Conservation (phyloP, 2,888 invertebrate genomes). For the Itoplectis maculator region DNA sequence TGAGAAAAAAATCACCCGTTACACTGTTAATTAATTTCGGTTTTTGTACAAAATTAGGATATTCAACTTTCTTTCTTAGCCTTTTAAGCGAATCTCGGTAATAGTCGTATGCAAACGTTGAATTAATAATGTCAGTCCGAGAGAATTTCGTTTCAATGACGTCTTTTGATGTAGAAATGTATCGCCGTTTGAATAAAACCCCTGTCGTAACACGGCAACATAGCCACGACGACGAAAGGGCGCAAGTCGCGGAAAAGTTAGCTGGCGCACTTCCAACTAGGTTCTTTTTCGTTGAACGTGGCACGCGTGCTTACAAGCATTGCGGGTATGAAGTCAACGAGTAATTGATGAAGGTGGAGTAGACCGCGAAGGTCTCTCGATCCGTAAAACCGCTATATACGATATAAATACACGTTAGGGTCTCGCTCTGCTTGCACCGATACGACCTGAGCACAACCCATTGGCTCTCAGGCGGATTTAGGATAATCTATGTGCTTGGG, state of each 20-base stretch:
- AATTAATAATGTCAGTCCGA: neutral
- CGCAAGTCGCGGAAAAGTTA: slow-evolving; percentile 60
- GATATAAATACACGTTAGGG: slow-evolving; percentile 4
- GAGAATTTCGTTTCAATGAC: neutral
- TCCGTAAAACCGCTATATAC: slow-evolving; percentile 34
- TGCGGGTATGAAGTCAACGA: slow-evolving; percentile 63
- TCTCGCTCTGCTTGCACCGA: no score
- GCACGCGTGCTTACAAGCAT: slow-evolving; percentile 60
- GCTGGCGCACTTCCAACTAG: slow-evolving; percentile 66
- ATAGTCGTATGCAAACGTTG: neutral
- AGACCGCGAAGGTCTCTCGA: slow-evolving; percentile 31
- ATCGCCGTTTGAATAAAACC: neutral
- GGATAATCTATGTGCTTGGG: no score
- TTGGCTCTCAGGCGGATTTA: no score
- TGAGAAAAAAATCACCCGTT: no score
- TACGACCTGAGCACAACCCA: no score
- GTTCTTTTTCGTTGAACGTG: slow-evolving; percentile 54
- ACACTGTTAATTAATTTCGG: no score
- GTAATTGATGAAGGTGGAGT: slow-evolving; percentile 64
- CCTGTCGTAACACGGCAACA: slow-evolving; percentile 68
- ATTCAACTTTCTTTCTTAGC: no score
- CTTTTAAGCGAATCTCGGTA: neutral
- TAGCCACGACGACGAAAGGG: slow-evolving; percentile 58
- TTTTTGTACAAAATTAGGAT: no score
- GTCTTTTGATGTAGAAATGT: neutral